These are phyloP conservation scores for Urocynchramus pylzowi DNA, from an alignment of 2,113 vertebrate genomes.

Conservation along the genomic window DNA sequence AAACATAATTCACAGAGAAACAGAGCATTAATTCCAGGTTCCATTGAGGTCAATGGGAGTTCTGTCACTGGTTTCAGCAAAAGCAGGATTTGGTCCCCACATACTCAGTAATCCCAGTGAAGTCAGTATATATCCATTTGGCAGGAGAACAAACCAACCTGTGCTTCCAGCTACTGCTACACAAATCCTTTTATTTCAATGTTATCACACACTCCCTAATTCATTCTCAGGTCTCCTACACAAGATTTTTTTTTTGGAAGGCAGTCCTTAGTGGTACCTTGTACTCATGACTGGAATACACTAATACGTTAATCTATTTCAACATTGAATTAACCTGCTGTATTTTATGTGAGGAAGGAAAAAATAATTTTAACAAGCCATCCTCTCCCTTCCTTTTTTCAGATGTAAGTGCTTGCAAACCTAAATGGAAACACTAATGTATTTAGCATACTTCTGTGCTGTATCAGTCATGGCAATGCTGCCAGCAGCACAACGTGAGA, in stretches of 20 bases:
- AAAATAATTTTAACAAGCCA: background rate
- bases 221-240: background rate
- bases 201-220: background rate
- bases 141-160: background rate
- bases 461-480: background rate
- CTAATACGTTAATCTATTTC: background rate
- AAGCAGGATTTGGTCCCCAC: background rate
- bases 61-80: background rate
- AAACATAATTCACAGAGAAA: background rate
- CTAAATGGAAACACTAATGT: background rate
- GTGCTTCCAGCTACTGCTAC: background rate
- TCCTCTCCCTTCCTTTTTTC: background rate
- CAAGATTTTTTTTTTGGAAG: background rate
- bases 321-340: background rate
- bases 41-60: background rate
- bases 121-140: background rate
- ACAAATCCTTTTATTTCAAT: background rate
- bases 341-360: background rate
- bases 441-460: background rate
- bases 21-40: background rate
- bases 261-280: background rate
- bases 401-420: background rate
- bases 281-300: background rate
- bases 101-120: background rate
- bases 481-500: background rate